A percentile compares a stretch with the other conserved stretches of the same genome.
Evolutionary conservation across 1,140 invertebrate species (phyloP).

Genomic region (Globodera rostochiensis): DNA sequence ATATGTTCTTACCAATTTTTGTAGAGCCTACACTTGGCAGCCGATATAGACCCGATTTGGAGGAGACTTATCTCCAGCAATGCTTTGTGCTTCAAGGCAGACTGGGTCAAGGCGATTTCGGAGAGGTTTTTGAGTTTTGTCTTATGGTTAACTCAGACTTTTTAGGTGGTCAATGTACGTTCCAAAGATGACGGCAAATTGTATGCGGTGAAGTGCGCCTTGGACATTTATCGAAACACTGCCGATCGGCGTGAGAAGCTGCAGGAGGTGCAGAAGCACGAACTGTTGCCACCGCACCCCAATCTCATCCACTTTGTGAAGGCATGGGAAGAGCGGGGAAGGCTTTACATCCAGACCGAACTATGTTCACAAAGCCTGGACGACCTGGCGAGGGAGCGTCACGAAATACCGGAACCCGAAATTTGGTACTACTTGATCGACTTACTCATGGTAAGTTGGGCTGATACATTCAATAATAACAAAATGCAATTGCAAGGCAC

Average conservation of each 20-base stretch:
- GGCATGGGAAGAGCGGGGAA: conserved; percentile 77
- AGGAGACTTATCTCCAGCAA: conserved; percentile 37
- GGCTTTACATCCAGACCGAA: conserved; percentile 77
- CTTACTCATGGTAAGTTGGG: conserved; percentile 62
- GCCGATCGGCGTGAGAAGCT: conserved; percentile 37
- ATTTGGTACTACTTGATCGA: conserved; percentile 50
- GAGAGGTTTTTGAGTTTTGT: conserved; percentile 15
- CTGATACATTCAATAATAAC: not conserved
- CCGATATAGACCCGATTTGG: conserved; percentile 25
- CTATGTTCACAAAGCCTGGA: conserved; percentile 71
- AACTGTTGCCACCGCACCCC: conserved; percentile 72
- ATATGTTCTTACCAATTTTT: not conserved
- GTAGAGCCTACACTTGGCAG: conserved; percentile 25
- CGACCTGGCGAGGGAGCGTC: conserved; percentile 25
- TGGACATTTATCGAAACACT: conserved; percentile 32
- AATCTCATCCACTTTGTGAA: conserved; percentile 75
- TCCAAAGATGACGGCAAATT: conserved; percentile 41
- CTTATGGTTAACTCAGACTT: not conserved
- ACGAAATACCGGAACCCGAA: conserved; percentile 64
- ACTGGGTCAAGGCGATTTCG: conserved; percentile 44
- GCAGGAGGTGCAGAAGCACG: conserved; percentile 47
- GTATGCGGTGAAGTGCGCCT: conserved; percentile 43
- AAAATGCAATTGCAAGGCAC: conserved; percentile 65
- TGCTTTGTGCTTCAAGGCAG: conserved; percentile 27
- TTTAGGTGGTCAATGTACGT: conserved; percentile 39